Percentiles rank a stretch among this genome's conserved stretches.
phyloP scores from a whole-genome alignment of 1,140 invertebrate genomes.

The Orchesella cincta region DNA sequence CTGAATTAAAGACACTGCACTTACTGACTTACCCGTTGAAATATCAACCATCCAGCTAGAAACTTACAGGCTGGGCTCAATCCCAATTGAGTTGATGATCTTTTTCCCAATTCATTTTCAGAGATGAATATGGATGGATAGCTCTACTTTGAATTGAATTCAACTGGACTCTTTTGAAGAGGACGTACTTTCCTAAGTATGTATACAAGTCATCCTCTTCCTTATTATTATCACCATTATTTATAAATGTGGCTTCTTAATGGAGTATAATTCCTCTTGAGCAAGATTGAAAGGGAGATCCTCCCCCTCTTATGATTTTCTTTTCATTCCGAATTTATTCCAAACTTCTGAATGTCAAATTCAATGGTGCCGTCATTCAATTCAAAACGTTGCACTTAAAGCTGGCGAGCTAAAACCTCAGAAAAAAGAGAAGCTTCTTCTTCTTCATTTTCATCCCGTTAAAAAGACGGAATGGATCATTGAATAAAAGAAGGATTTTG shows the following conservation, averaged over 20 bases:
- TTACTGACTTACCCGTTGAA: neutral
- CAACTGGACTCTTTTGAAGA: neutral
- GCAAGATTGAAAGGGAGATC: conserved; percentile 17
- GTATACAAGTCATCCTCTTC: neutral
- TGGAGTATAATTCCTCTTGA: conserved; percentile 22
- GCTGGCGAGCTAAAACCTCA: no score
- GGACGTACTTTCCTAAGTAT: neutral
- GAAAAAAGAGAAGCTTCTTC: neutral
- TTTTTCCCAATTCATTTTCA: no score
- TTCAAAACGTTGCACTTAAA: neutral
- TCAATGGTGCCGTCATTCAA: conserved; percentile 15
- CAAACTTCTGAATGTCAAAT: conserved; percentile 26
- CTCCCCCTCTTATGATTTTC: conserved; percentile 23
- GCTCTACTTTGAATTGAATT: conserved; percentile 4
- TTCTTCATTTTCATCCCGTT: neutral
- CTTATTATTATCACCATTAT: conserved; percentile 7
- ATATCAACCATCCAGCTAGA: no score
- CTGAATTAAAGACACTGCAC: neutral
- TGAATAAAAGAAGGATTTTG: neutral
- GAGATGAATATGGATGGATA: conserved; percentile 2
- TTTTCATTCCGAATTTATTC: conserved; percentile 24
- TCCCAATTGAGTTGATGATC: no score
- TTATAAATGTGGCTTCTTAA: conserved; percentile 24
- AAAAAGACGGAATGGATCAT: neutral
- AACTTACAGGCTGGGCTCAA: no score